Evolutionary conservation across 2,113 vertebrate species (phyloP).

Genomic region (Circaetus cinerascens): DNA sequence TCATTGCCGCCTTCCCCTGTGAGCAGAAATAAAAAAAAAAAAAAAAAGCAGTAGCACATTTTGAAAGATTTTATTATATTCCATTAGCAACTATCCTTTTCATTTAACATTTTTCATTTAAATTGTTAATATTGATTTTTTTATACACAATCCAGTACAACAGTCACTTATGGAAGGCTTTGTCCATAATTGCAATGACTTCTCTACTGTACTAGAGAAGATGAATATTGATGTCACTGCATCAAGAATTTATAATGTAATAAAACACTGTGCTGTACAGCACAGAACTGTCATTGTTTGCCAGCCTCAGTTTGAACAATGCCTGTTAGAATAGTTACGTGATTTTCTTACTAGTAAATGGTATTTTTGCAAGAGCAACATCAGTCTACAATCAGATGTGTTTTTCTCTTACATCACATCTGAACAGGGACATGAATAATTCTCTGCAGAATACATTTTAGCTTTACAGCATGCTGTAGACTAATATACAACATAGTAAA

Average conservation of each 20-base stretch:
- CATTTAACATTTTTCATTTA: slow-evolving; percentile 32
- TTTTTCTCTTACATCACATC: background rate
- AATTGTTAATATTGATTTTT: slow-evolving; percentile 51
- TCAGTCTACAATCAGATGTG: background rate
- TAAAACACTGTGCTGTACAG: background rate
- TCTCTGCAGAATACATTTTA: background rate
- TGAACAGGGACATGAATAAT: background rate
- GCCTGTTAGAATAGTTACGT: background rate
- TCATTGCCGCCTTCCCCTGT: background rate
- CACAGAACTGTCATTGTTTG: background rate
- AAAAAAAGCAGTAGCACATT: background rate
- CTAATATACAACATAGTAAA: background rate
- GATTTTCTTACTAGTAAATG: background rate
- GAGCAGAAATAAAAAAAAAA: background rate
- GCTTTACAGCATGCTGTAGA: background rate
- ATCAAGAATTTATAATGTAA: slow-evolving; percentile 29
- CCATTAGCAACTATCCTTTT: background rate
- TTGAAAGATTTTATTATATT: slow-evolving; percentile 1
- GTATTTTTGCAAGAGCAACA: background rate
- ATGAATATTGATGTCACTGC: slow-evolving; percentile 39
- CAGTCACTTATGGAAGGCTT: slow-evolving; percentile 8
- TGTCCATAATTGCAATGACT: slow-evolving; percentile 32
- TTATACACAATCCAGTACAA: background rate
- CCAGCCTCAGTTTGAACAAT: background rate
- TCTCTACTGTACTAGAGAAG: slow-evolving; percentile 21